Evolutionary conservation across 1,140 invertebrate genomes (phyloP).

Genomic region (Sycobia sp.): DNA sequence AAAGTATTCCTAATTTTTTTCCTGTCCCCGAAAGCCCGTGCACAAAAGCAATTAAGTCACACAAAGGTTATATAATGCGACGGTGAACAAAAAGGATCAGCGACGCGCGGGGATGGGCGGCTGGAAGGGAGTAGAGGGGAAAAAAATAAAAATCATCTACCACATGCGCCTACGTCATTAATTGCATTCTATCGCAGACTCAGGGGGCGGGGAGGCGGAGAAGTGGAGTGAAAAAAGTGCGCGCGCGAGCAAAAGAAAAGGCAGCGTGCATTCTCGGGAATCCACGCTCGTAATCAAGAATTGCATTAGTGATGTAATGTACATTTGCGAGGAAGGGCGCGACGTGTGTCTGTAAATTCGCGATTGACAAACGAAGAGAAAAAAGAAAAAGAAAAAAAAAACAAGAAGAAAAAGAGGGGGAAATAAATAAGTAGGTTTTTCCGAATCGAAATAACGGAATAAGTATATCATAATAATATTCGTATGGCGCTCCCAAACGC

Average conservation of each 20-base stretch:
- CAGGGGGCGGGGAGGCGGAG: background rate
- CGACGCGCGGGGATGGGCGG: background rate
- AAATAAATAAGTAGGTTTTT: too few relatives aligned
- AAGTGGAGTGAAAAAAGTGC: background rate
- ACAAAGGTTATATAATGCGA: background rate
- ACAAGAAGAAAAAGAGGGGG: too few relatives aligned
- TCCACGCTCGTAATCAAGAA: background rate
- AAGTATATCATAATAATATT: too few relatives aligned
- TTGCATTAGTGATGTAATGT: too few relatives aligned
- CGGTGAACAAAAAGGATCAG: background rate
- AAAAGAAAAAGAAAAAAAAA: too few relatives aligned
- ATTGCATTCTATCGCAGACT: too few relatives aligned
- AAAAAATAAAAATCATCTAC: constrained; percentile 38
- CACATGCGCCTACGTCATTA: constrained; percentile 26
- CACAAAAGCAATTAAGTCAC: background rate
- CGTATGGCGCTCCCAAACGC: too few relatives aligned
- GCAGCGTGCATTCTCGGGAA: background rate
- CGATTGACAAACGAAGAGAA: too few relatives aligned
- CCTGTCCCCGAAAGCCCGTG: constrained; percentile 15
- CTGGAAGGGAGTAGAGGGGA: constrained; percentile 14
- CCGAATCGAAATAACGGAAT: too few relatives aligned
- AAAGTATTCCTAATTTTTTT: constrained; percentile 26
- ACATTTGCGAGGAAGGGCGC: too few relatives aligned
- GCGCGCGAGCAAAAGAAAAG: background rate
- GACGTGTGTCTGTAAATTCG: too few relatives aligned